Conservation (phyloP, 2,888 invertebrate genomes). For the Strigamia crassipes region DNA sequence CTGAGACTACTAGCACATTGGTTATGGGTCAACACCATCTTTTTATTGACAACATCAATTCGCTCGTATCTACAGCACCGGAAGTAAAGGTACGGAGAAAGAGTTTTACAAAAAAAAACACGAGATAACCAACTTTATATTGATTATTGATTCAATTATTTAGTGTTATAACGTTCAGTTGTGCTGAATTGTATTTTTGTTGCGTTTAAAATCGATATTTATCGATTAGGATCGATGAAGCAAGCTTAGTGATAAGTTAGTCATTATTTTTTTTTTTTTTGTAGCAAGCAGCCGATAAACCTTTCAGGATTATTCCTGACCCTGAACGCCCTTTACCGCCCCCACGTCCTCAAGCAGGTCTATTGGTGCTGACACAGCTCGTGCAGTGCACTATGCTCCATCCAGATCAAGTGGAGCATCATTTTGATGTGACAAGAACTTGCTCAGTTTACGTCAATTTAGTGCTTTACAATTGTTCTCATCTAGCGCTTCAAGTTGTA, state of each 20-base stretch:
- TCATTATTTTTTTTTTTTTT: background rate
- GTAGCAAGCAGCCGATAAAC: slow-evolving; percentile 51
- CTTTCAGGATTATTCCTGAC: slow-evolving; percentile 57
- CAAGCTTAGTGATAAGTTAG: slow-evolving; percentile 48
- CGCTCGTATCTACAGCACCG: slow-evolving; percentile 62
- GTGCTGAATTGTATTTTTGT: background rate
- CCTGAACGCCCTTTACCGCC: slow-evolving; percentile 52
- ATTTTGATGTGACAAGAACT: slow-evolving; percentile 61
- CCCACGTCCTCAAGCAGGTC: slow-evolving; percentile 53
- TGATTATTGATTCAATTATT: too few relatives aligned
- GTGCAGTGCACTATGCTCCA: slow-evolving; percentile 68
- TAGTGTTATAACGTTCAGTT: background rate
- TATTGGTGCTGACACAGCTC: slow-evolving; percentile 62
- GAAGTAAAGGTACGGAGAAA: slow-evolving; percentile 56
- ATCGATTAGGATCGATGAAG: too few relatives aligned
- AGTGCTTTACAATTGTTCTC: slow-evolving; percentile 34
- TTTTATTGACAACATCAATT: slow-evolving; percentile 67
- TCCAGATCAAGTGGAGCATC: slow-evolving; percentile 66
- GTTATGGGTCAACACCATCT: slow-evolving; percentile 74
- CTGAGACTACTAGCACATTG: slow-evolving; percentile 63
- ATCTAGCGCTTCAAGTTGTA: slow-evolving; percentile 13
- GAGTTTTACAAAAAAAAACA: too few relatives aligned
- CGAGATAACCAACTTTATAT: too few relatives aligned
- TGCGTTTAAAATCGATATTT: too few relatives aligned
- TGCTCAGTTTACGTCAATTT: slow-evolving; percentile 10